These are phyloP conservation scores for Machaerirhynchus nigripectus DNA, from an alignment of 2,113 vertebrate genomes.

Conservation along the genomic window DNA sequence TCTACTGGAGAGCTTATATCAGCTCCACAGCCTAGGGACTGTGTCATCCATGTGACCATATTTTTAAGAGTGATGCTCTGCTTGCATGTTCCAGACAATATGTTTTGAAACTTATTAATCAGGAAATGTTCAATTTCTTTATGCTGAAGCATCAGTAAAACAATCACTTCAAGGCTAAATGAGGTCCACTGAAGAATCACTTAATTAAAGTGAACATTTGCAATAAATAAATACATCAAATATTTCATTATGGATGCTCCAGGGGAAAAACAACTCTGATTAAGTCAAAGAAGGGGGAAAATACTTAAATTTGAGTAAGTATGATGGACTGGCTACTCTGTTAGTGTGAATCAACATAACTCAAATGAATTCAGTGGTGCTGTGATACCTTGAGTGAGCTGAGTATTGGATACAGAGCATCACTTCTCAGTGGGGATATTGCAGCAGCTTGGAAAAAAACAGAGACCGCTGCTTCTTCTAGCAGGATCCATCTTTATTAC, in stretches of 20 bases:
- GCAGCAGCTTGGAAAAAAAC: background rate
- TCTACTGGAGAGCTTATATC: background rate
- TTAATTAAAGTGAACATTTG: conserved; percentile 58
- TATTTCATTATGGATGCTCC: conserved; percentile 43
- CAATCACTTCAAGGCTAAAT: conserved; percentile 49
- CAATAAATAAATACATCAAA: conserved; percentile 51
- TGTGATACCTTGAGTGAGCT: background rate
- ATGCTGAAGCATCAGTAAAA: conserved; percentile 42
- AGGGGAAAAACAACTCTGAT: conserved; percentile 31
- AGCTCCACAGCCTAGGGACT: background rate
- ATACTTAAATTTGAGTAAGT: conserved; percentile 23
- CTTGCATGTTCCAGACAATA: conserved; percentile 46
- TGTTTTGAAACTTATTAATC: conserved; percentile 50
- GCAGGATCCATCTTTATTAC: background rate
- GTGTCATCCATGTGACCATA: background rate
- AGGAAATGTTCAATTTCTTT: conserved; percentile 17
- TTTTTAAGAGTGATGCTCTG: background rate
- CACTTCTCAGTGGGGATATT: background rate
- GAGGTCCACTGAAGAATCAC: conserved; percentile 43
- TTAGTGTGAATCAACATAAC: background rate
- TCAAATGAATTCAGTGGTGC: background rate
- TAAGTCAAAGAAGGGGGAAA: conserved; percentile 19
- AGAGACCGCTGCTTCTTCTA: background rate
- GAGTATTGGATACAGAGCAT: background rate
- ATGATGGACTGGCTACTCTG: conserved; percentile 9